Base-by-base conservation (phyloP, 2,888 invertebrate species). In the Nysson spinosus region DNA sequence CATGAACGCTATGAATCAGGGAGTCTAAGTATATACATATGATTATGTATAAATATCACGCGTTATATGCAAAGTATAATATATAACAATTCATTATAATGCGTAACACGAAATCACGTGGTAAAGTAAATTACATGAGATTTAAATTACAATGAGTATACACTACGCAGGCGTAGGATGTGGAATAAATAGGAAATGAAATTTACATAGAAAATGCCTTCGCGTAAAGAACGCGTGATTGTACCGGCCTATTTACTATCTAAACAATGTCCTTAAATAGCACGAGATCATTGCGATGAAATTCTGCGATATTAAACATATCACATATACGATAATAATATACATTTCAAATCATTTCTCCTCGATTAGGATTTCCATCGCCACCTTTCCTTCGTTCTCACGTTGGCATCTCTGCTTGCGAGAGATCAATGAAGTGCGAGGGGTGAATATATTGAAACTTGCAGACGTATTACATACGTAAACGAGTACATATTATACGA, bases 381-480 rank as follows among this genome's bases (percentile, higher is more conserved):
- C 28, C 11, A 19, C 7, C 0, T 24, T 37, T 19, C n/a, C 19
- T 28, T 17, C 37, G 16, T 32, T 61, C 32, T 37, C 19, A 32
- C 1, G 9, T 37, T n/a, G 37, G 17, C 50, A 11, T 39, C 28
- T 39, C 50, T 30, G 19, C 19, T 30, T 14, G 20, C 26, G 40
- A 43, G 50, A 49, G 44, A 28, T 37, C n/a, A n/a, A n/a, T n/a
- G n/a, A n/a, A 16, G 12, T 20, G 51, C 2, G 39, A 58, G 54
- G 16, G 42, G 60, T 30, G 73, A 78, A 77, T 79, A 81, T 77
- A 75, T 77, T 77, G 75, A 74, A 78, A 62, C 56, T 62, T 62
- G 50, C 56, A 61, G 56, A 47, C 22, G 42, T 42, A 11, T 4
- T 28, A 37, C 14, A 14, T 16, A 24, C 26, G 12, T 56, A 40